A percentile compares a stretch with the other conserved stretches of the same genome.
Evolutionary conservation across 2,797 vertebrate species (phyloP).

Genomic region (Gymnopithys bicolor): DNA sequence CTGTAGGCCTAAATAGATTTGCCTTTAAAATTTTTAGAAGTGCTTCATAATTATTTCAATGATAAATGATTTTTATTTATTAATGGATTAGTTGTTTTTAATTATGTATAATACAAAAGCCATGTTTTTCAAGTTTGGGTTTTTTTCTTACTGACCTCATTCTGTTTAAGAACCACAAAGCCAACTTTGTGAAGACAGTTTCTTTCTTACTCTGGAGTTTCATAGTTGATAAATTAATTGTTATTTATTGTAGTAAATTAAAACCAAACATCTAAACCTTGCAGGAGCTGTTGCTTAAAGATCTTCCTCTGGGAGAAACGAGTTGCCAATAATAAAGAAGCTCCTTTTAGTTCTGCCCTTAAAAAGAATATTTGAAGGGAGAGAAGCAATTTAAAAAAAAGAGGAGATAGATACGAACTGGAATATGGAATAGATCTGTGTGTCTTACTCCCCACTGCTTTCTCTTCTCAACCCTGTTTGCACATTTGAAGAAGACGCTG

Average conservation of each 20-base stretch:
- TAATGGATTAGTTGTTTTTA: constrained; percentile 51
- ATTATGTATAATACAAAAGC: constrained; percentile 73
- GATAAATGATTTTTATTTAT: constrained; percentile 73
- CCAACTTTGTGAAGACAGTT: constrained; percentile 62
- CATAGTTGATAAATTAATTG: constrained; percentile 70
- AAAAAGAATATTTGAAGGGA: not conserved
- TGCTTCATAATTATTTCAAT: constrained; percentile 77
- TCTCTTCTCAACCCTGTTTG: not conserved
- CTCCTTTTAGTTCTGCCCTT: constrained; percentile 42
- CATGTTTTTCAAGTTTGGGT: constrained; percentile 71
- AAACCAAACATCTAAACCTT: constrained; percentile 52
- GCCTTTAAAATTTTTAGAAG: constrained; percentile 86
- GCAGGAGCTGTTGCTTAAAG: constrained; percentile 56
- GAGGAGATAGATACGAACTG: not conserved
- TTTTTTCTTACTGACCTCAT: constrained; percentile 71
- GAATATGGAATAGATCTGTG: not conserved
- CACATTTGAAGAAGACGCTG: not conserved
- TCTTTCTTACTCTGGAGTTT: constrained; percentile 65
- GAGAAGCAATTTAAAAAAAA: not conserved
- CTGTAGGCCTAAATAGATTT: constrained; percentile 93
- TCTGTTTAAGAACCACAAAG: constrained; percentile 63
- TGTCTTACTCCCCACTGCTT: not conserved
- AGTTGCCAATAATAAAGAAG: constrained; percentile 41
- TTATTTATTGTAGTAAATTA: constrained; percentile 75
- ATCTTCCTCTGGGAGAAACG: constrained; percentile 47